Base-by-base conservation (phyloP, 1,140 invertebrate genomes). In the Caenorhabditis brenneri region DNA sequence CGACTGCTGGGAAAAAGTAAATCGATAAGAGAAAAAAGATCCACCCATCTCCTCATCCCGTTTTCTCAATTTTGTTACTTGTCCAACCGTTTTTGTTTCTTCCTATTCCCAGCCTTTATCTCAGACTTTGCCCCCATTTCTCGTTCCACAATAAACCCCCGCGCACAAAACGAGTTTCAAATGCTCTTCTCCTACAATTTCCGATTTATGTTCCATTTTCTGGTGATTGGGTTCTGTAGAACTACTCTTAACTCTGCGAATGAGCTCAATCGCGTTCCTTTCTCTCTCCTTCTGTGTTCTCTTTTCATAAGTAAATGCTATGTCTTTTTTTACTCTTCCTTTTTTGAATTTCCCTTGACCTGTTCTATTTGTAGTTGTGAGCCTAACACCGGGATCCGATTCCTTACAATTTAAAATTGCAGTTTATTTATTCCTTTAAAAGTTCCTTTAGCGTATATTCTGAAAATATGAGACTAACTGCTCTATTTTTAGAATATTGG, bases 1-100 rank as follows among this genome's bases (percentile, higher is more conserved):
- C 85, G 12, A 49, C 81, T 19, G 58, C 80, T 22, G 90, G 89
- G 78, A 89, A 89, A 81, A 88, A 90, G 82, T 90, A 84, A 89
- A 79, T 5, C 16, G 36, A 42, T 24, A 22, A 24, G 6, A 22
- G 15, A 22, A 33, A 15, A 4, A 12, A 24, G 1, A n/a, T 27
- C 22, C 24, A 10, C 36, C 12, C 29, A 22, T 31, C 46, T 80
- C 7, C 19, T 33, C 48, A n/a, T n/a, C 22, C 10, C 5, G 15
- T 65, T 36, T 29, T 55, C 24, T 55, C 22, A 12, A 27, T 36
- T 42, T 79, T 79, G 16, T 48, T 79, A 48, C 42, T 27, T 27
- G 16, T 79, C 46, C 29, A 5, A 22, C 33, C 58, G 27, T 49
- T 48, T 79, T 79, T 79, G 27, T 65, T 65, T 39, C 33, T 80